Conservation (phyloP, 2,888 invertebrate species). For the Aradus depressus region DNA sequence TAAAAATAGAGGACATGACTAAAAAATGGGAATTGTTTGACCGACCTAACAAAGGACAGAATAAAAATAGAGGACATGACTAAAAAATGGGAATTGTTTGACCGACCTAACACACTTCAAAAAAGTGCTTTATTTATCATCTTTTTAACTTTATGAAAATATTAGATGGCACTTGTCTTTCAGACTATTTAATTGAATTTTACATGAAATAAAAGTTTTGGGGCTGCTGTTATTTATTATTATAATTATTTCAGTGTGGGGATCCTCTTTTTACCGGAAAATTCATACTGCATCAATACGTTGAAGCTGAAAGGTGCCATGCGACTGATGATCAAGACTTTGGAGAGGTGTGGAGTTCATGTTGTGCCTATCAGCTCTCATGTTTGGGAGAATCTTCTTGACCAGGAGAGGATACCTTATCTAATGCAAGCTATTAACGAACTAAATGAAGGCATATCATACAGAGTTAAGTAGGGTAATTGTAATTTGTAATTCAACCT, state of each 20-base stretch:
- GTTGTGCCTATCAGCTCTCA: constrained; percentile 45
- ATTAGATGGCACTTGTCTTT: background rate
- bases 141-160: background rate
- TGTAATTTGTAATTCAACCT: too few species aligned
- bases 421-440: constrained; percentile 50
- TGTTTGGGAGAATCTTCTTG: constrained; percentile 44
- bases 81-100: too few species aligned
- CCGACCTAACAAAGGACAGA: too few species aligned
- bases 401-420: constrained; percentile 51
- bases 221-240: background rate
- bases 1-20: too few species aligned
- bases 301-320: constrained; percentile 44
- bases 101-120: too few species aligned
- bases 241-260: constrained; percentile 37
- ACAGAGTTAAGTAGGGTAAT: too few species aligned
- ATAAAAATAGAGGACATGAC: too few species aligned
- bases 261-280: constrained; percentile 43
- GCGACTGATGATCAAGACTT: constrained; percentile 43
- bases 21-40: too few species aligned
- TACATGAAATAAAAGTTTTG: too few species aligned
- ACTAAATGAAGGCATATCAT: too few species aligned
- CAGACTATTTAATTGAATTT: constrained; percentile 21
- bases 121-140: background rate
- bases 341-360: constrained; percentile 46
- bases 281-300: constrained; percentile 49